These are phyloP conservation scores for Acrossocheilus fasciatus DNA, from an alignment of 2,797 vertebrate genomes.

Conservation along the genomic window DNA sequence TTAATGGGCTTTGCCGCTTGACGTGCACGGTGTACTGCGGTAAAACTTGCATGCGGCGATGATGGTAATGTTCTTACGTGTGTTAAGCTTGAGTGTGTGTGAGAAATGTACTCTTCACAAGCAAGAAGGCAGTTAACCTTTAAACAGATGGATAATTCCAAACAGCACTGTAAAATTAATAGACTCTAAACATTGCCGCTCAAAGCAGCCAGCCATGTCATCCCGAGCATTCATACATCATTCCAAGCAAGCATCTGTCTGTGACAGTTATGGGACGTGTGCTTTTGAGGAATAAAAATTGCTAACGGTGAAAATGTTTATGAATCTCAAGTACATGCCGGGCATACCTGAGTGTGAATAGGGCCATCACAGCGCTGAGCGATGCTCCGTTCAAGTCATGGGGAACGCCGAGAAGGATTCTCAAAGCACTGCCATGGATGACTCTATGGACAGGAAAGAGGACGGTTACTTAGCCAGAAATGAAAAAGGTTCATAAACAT, in stretches of 20 bases:
- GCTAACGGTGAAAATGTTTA: slow-evolving; percentile 56
- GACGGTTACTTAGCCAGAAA: background rate
- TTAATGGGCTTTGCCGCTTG: slow-evolving; percentile 62
- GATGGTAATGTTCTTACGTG: slow-evolving; percentile 38
- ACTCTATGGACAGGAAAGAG: background rate
- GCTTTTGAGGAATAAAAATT: slow-evolving; percentile 63
- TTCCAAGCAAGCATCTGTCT: slow-evolving; percentile 56
- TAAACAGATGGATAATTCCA: slow-evolving; percentile 88
- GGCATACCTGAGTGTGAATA: slow-evolving; percentile 38
- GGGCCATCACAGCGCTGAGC: slow-evolving; percentile 15
- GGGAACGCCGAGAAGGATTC: background rate
- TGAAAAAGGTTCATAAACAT: background rate
- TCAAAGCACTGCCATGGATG: background rate
- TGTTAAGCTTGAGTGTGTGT: slow-evolving; percentile 66
- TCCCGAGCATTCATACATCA: slow-evolving; percentile 67
- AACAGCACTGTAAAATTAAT: slow-evolving; percentile 88
- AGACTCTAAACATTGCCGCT: slow-evolving; percentile 77
- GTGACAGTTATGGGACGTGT: slow-evolving; percentile 61
- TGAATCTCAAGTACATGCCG: slow-evolving; percentile 46
- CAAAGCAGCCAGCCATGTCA: slow-evolving; percentile 76
- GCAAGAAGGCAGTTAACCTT: slow-evolving; percentile 89
- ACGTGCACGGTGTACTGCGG: slow-evolving; percentile 54
- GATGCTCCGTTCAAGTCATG: background rate
- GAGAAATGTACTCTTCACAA: slow-evolving; percentile 82
- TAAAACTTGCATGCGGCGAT: slow-evolving; percentile 58